Base-by-base conservation (phyloP, 2,888 invertebrate species). In the Ophion costatus region DNA sequence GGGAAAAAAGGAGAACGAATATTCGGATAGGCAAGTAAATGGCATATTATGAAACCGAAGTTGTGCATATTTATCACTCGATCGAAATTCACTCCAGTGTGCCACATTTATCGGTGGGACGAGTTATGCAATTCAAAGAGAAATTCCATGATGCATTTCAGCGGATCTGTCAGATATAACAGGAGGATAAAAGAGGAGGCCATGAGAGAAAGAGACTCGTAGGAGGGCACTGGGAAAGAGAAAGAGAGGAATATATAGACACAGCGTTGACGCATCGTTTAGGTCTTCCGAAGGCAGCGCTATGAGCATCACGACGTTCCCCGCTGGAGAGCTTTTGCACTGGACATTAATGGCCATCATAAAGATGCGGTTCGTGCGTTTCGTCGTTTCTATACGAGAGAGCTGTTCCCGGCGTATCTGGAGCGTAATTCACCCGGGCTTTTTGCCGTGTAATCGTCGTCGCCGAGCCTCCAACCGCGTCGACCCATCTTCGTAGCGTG, bases 341-440 rank as follows among this genome's bases (percentile, higher is more conserved):
- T 70, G 86, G 90, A 90, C 90, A 80, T 89, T 90, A 90, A 90
- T 88, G 88, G 88, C 86, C 66, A 69, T 86, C 89, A 88, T 89
- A 90, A 90, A 90, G 89, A 87, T 89, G 86, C 76, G 87, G 84
- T 78, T 75, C 79, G 67, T 82, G 73, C 70, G 78, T 77, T 82
- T 22, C 24, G 71, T 63, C 64, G 71, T 9, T 61, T 63, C 63
- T 78, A 76, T 80, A 45, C 42, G 74, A 38, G 76, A 33, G 9
- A 20, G 66, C 84, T 86, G 86, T 84, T 83, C 85, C 80, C 84
- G 82, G 80, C 84, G 82, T 86, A 88, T 86, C 86, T 84, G 76
- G 86, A 85, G 86, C 86, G 83, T 88, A 88, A 88, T 86, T 87
- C 86, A 88, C 84, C 73, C 70, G 29, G 66, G 78, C 57, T 81